These are phyloP conservation scores for Idaea biselata DNA, from an alignment of 2,888 invertebrate species.

Conservation along the genomic window DNA sequence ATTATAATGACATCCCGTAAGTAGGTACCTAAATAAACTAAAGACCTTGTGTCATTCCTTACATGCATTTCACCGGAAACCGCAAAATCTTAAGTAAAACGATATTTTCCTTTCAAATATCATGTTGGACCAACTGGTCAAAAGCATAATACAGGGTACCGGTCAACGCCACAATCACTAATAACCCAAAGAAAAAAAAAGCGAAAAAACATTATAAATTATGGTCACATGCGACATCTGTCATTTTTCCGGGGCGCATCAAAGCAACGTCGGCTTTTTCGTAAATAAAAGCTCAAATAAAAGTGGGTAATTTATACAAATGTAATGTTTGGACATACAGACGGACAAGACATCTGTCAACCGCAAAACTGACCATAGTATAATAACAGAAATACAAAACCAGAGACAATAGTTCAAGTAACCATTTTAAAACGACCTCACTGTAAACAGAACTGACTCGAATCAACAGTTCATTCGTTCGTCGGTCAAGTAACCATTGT, in stretches of 20 bases:
- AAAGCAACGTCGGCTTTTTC: constrained; percentile 30
- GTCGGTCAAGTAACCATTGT: too few relatives aligned
- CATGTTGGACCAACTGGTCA: constrained; percentile 6
- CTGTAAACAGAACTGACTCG: neutral
- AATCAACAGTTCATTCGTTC: constrained; percentile 3
- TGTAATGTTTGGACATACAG: constrained; percentile 35
- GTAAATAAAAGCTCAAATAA: constrained; percentile 27
- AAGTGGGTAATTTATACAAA: constrained; percentile 13
- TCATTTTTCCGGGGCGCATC: constrained; percentile 49
- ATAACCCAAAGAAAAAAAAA: constrained; percentile 31
- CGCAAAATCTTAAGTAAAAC: neutral
- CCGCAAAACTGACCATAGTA: constrained; percentile 59
- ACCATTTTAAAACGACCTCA: neutral
- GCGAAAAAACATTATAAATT: too few relatives aligned
- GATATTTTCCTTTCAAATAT: neutral
- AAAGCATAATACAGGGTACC: constrained; percentile 46
- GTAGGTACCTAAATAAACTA: too few relatives aligned
- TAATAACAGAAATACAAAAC: constrained; percentile 43
- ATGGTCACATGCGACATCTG: constrained; percentile 54
- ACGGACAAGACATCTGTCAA: constrained; percentile 56
- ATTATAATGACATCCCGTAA: too few relatives aligned
- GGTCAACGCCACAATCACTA: constrained; percentile 39
- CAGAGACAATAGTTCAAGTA: constrained; percentile 12
- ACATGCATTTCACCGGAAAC: neutral
- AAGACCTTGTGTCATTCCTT: neutral